Evolutionary conservation across 2,113 vertebrate genomes (phyloP), one percentile per base, ranked within the genome.

Genomic region (Gambusia holbrooki): DNA sequence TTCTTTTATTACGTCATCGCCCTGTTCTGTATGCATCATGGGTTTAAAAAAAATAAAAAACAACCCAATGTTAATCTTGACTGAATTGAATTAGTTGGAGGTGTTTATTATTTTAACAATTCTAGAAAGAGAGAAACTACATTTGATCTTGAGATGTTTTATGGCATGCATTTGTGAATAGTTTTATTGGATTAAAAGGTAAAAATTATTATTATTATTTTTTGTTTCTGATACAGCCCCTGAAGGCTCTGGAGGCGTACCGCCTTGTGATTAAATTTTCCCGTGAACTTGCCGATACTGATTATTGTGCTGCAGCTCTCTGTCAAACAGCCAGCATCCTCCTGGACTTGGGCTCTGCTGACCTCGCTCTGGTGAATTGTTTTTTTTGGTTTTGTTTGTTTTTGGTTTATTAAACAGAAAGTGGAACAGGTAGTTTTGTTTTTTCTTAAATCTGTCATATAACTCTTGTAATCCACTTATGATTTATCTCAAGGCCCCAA

Each of bases 201-300:
- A 29, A 51, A 28, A 3, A 54, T 30, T 51, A 27, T 35, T n/a
- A 2, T 74, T n/a, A n/a, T n/a, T n/a, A n/a, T 60, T 1, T 66
- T 80, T n/a, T 79, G 10, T 54, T 27, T 19, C 40, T 42, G 19
- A 3, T 79, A 3, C 17, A 98, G 97, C 95, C 96, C 1, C 76
- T 98, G 7, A 94, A 96, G 78, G 95, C 96, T 69, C 77, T 97
- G 66, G 94, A 96, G 83, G 93, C 92, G 64, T 95, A 95, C 84
- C 89, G 92, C 35, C 93, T 97, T 58, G 74, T 94, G 1, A 80
- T 70, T 15, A 76, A 68, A 2, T 83, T 97, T 14, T 94, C 92
- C 25, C 37, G 51, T 0, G 76, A 79, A 0, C 86, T 95, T 0
- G 87, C 88, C 30, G 96, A 98, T 73, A 69, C 33, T 0, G 86